These are phyloP conservation scores for Mycalesis mineus DNA, from an alignment of 2,888 invertebrate species.

Conservation along the genomic window DNA sequence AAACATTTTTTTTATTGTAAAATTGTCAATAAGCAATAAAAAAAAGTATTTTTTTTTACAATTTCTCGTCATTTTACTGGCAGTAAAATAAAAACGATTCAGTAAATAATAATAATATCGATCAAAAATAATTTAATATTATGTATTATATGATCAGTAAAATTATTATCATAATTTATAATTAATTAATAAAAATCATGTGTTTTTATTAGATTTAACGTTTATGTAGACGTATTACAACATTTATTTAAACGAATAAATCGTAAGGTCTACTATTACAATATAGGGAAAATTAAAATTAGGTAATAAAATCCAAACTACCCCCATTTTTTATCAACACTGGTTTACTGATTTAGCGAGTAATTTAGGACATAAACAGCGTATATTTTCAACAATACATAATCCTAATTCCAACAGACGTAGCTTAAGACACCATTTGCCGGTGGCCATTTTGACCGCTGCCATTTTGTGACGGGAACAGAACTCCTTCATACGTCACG, in stretches of 20 bases:
- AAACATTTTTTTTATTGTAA: no score
- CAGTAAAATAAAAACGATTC: neutral
- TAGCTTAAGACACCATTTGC: slow-evolving; percentile 67
- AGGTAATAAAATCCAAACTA: neutral
- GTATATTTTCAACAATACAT: neutral
- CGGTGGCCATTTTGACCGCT: slow-evolving; percentile 66
- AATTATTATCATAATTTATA: no score
- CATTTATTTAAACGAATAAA: neutral
- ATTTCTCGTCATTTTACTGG: neutral
- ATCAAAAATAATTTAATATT: no score
- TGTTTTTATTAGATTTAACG: neutral
- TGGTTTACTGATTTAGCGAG: slow-evolving; percentile 2
- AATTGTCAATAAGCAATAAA: no score
- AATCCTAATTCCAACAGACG: slow-evolving; percentile 3
- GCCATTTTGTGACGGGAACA: slow-evolving; percentile 80
- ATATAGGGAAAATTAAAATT: neutral
- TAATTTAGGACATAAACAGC: slow-evolving; percentile 7
- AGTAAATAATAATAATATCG: no score
- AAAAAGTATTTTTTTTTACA: no score
- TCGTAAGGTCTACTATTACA: neutral
- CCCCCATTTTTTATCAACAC: neutral
- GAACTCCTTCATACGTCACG: slow-evolving; percentile 95
- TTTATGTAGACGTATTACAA: neutral
- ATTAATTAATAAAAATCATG: no score
- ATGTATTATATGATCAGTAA: no score